Evolutionary conservation across 2,888 invertebrate genomes (phyloP).

Genomic region (Catocala nupta): DNA sequence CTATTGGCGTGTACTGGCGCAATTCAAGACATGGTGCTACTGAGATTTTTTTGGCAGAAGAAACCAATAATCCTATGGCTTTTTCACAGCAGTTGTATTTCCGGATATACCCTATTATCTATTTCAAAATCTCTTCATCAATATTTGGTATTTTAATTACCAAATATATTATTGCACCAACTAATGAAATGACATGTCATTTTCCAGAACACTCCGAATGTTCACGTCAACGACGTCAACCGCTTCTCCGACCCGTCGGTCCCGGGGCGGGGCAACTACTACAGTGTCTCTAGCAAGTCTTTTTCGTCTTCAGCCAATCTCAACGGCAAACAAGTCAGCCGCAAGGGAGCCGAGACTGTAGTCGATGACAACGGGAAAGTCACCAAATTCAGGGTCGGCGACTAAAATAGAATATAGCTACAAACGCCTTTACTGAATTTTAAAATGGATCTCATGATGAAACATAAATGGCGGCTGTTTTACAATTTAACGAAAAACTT

Average conservation of each 20-base stretch:
- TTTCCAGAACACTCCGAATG: constrained; percentile 81
- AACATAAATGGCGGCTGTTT: constrained; percentile 6
- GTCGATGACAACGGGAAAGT: constrained; percentile 92
- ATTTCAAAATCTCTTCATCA: no score
- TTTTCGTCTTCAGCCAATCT: constrained; percentile 86
- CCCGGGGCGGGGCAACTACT: constrained; percentile 42
- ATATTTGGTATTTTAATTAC: no score
- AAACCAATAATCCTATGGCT: no score
- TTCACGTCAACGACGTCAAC: constrained; percentile 70
- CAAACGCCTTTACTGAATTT: constrained; percentile 29
- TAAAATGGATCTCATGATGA: constrained; percentile 41
- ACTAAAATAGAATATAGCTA: constrained; percentile 49
- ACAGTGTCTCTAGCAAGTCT: constrained; percentile 89
- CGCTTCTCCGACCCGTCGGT: constrained; percentile 41
- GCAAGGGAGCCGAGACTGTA: constrained; percentile 88
- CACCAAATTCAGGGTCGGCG: constrained; percentile 86
- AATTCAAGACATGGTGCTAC: no score
- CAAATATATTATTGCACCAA: no score
- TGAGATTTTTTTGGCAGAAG: no score
- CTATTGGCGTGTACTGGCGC: no score
- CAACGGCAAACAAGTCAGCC: constrained; percentile 86
- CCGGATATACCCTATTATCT: no score
- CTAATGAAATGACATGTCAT: not conserved
- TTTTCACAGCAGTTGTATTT: no score
- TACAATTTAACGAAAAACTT: not conserved